Conservation (phyloP, 2,113 vertebrate species). For the Charina bottae region DNA sequence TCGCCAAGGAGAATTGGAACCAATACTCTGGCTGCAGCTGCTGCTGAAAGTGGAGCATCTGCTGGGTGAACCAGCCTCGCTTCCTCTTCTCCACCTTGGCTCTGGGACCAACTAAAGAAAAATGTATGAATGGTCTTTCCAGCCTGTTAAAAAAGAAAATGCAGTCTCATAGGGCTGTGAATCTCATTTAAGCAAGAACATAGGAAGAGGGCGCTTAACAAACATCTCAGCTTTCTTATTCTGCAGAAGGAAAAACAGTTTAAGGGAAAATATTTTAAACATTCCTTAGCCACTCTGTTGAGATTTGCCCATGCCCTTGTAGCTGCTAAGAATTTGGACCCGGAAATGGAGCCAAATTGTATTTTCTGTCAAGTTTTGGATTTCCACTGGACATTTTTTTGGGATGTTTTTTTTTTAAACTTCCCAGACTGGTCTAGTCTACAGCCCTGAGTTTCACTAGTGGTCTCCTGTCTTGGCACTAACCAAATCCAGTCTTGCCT, state of each 20-base stretch:
- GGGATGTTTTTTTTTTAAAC: background rate
- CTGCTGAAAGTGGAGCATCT: too few species aligned
- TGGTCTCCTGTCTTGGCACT: background rate
- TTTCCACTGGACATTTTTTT: background rate
- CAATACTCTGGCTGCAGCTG: background rate
- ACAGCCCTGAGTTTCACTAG: background rate
- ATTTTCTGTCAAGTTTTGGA: background rate
- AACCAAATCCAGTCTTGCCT: too few species aligned
- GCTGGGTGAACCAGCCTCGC: background rate
- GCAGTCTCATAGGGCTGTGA: background rate
- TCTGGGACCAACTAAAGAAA: background rate
- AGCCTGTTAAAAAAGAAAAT: background rate
- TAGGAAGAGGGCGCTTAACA: background rate
- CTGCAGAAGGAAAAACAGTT: background rate
- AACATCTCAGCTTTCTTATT: background rate
- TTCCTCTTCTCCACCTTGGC: background rate
- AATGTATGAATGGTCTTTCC: background rate
- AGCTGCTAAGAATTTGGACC: background rate
- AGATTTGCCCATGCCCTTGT: background rate
- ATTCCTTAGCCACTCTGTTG: background rate
- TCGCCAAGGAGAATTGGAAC: background rate
- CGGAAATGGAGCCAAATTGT: background rate
- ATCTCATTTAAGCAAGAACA: background rate
- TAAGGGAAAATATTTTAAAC: background rate
- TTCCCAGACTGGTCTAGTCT: background rate